phyloP scores from a whole-genome alignment of 2,797 vertebrate genomes.

The Gephyroberyx darwinii region DNA sequence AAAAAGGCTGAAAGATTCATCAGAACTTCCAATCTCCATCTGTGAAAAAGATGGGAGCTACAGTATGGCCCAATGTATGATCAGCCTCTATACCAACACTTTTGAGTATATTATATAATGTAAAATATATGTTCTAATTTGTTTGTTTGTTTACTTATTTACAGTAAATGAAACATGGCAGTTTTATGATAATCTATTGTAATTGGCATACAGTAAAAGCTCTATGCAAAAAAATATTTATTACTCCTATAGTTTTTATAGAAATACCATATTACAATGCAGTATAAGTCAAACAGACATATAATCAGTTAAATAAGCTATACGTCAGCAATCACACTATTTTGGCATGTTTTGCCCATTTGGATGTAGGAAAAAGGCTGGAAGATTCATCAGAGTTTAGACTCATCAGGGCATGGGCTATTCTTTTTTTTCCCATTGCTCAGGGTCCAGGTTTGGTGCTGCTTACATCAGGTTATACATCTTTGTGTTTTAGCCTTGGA shows the following conservation, averaged over 20 bases:
- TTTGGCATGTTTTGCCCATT: slow-evolving; percentile 1
- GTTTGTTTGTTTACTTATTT: background rate
- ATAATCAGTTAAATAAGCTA: no score
- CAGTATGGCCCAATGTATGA: slow-evolving; percentile 67
- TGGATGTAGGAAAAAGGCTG: slow-evolving; percentile 3
- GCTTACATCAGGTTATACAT: slow-evolving; percentile 9
- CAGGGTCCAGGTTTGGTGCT: background rate
- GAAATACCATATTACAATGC: no score
- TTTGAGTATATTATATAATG: background rate
- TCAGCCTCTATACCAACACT: background rate
- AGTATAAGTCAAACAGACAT: no score
- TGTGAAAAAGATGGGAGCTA: slow-evolving; percentile 67
- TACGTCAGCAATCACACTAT: no score
- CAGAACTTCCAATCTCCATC: slow-evolving; percentile 71
- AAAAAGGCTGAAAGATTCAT: slow-evolving; percentile 8
- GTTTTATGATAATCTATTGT: no score
- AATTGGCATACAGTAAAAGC: no score
- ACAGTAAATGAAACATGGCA: no score
- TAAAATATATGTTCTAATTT: background rate
- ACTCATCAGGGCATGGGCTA: slow-evolving; percentile 1
- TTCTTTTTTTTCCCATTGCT: background rate
- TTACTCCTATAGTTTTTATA: no score
- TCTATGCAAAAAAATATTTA: no score
- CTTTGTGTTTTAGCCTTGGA: background rate
- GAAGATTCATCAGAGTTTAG: slow-evolving; percentile 22